Base-by-base conservation (phyloP, 2,113 vertebrate species). In the Fregata magnificens region DNA sequence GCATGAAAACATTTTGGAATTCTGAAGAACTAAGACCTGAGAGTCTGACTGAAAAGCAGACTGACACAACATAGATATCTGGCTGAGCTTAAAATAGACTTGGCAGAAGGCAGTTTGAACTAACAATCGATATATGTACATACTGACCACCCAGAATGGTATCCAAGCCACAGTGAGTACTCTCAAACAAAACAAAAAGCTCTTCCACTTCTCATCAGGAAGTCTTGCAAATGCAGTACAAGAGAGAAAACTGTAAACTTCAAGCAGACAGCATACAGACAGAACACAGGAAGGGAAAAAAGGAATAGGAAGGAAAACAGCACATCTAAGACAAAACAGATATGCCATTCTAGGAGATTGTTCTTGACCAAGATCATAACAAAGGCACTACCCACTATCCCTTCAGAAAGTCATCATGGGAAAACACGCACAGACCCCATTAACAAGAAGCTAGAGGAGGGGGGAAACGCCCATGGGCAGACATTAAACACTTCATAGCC, bases 21-120 rank as follows among this genome's bases (percentile, higher is more conserved):
- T 72, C 56, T 56, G 66, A 92, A 81, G 74, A 81, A 24, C 55
- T 62, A 4, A 86, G 90, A 95, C 71, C 87, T 52, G 70, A 53
- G 61, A 61, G 58, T 18, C 24, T 0, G 10, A 40, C 77, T 50
- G 55, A 79, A 90, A 62, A 86, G 71, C 47, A 70, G 29, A 58
- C 50, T 78, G 83, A 93, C 79, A 76, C 31, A 72, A 71, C 38
- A 40, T 2, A 85, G 82, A 78, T 88, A 93, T 69, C 56, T 58
- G 86, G 31, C 62, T 49, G 87, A 62, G 90, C 92, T 90, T 80
- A 96, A 95, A 96, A 96, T 21, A 94, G 92, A 69, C 70, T 74
- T 67, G 95, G 95, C 76, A 86, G 95, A 55, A 91, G 82, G 40
- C 84, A 56, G 81, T 34, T 42, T 61, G 71, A 61, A 56, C 78